Evolutionary conservation across 2,797 vertebrate genomes (phyloP).

Genomic region (Poeciliopsis infans): DNA sequence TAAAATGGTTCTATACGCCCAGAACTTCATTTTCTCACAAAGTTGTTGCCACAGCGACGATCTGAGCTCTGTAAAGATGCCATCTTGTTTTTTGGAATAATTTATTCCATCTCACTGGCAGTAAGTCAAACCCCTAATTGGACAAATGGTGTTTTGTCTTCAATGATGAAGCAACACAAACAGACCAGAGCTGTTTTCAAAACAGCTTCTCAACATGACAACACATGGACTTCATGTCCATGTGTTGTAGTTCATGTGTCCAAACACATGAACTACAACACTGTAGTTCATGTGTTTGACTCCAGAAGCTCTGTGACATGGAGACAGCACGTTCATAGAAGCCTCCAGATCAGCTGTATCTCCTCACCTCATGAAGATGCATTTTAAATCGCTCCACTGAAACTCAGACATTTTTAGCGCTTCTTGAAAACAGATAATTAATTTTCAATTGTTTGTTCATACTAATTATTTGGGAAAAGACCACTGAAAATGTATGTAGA

Average conservation of each 20-base stretch:
- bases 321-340: background rate
- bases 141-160: background rate
- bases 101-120: background rate
- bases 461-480: background rate
- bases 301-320: background rate
- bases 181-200: background rate
- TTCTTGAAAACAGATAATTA: background rate
- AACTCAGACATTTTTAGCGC: background rate
- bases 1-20: no score
- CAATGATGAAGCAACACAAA: background rate
- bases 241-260: no score
- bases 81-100: background rate
- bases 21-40: background rate
- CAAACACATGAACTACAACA: background rate
- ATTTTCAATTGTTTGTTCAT: background rate
- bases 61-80: background rate
- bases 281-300: no score
- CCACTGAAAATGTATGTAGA: background rate
- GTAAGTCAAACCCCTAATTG: background rate
- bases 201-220: background rate
- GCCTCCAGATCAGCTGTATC: background rate
- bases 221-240: background rate
- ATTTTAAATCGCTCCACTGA: background rate
- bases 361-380: background rate
- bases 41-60: background rate